Evolutionary conservation across 2,113 vertebrate genomes (phyloP).

Genomic region (Forbesichthys papilliferus): DNA sequence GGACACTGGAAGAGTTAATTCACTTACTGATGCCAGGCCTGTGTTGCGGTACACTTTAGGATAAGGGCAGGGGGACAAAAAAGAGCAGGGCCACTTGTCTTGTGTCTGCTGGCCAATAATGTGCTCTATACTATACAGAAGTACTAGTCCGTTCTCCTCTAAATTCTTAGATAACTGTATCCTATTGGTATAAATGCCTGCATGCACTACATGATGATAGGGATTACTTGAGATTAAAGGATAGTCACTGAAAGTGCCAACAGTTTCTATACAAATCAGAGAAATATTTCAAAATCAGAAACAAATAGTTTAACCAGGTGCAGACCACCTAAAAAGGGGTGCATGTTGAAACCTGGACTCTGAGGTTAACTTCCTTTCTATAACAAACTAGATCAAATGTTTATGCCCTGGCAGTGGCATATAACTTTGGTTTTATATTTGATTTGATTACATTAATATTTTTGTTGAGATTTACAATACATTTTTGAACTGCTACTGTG

Average conservation of each 20-base stretch:
- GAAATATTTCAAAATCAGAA: slow-evolving; percentile 2
- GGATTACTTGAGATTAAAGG: background rate
- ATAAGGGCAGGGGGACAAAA: slow-evolving; percentile 38
- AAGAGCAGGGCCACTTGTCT: slow-evolving; percentile 14
- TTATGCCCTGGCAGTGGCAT: too few species aligned
- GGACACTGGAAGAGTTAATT: slow-evolving; percentile 85
- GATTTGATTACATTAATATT: too few species aligned
- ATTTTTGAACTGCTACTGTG: too few species aligned
- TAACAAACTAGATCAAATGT: too few species aligned
- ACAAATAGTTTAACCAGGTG: too few species aligned
- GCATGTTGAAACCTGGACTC: too few species aligned
- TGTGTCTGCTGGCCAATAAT: background rate
- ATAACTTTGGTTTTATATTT: too few species aligned
- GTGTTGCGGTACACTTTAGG: slow-evolving; percentile 80
- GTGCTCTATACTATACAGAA: too few species aligned
- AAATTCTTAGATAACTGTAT: background rate
- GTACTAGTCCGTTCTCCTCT: background rate
- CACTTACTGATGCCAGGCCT: slow-evolving; percentile 86
- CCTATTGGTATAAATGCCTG: too few species aligned
- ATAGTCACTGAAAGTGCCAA: background rate
- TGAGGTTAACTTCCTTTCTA: too few species aligned
- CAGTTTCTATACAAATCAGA: background rate
- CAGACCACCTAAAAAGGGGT: too few species aligned
- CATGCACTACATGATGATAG: background rate
- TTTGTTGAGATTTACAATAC: too few species aligned